These are phyloP conservation scores for Opisthograptis luteolata DNA, from an alignment of 2,888 invertebrate genomes.

Conservation along the genomic window DNA sequence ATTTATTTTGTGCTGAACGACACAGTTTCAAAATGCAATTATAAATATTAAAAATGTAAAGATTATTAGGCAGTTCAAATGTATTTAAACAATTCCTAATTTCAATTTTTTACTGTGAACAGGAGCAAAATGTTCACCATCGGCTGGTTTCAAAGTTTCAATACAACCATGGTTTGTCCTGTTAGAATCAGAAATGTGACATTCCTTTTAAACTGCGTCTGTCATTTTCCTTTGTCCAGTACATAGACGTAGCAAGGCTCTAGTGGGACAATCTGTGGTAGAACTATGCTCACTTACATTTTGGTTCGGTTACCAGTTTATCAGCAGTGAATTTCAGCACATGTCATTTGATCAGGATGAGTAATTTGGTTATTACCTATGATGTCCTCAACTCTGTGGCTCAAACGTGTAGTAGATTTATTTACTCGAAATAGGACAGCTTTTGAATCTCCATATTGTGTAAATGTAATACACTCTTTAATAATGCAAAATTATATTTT, in stretches of 20 bases:
- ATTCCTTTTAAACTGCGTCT: too few relatives aligned
- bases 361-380: constrained; percentile 27
- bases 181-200: too few relatives aligned
- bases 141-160: background rate
- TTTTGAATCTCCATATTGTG: too few relatives aligned
- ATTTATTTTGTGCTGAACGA: constrained; percentile 47
- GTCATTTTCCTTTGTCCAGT: too few relatives aligned
- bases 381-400: constrained; percentile 6
- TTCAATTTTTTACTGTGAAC: background rate
- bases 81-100: background rate
- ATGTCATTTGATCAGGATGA: constrained; percentile 5
- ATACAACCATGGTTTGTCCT: too few relatives aligned
- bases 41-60: background rate
- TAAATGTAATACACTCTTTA: too few relatives aligned
- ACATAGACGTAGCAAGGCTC: too few relatives aligned
- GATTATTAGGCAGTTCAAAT: background rate
- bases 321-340: constrained; percentile 13
- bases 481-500: too few relatives aligned
- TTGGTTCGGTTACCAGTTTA: background rate
- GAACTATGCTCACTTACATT: too few relatives aligned
- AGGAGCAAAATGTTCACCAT: background rate
- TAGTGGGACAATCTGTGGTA: too few relatives aligned
- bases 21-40: constrained; percentile 21
- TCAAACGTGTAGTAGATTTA: background rate
- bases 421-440: too few relatives aligned